phyloP scores from a whole-genome alignment of 2,888 invertebrate genomes.

The Idaea aversata region DNA sequence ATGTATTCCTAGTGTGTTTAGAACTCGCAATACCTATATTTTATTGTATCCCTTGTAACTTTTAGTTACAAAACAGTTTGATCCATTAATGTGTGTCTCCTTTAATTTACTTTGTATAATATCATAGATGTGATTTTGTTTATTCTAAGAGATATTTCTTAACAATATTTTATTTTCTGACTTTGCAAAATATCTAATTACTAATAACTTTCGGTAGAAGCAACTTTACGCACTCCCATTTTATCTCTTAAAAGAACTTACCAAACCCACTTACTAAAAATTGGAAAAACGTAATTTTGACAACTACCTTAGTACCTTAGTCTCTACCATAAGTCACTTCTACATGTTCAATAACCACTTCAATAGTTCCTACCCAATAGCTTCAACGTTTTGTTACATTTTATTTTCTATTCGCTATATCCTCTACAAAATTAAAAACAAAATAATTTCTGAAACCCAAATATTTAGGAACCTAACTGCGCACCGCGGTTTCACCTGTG shows the following conservation, averaged over 20 bases:
- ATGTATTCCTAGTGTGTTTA: slow-evolving; percentile 61
- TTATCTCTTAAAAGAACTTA: background rate
- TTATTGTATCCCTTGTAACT: slow-evolving; percentile 28
- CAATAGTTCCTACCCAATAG: background rate
- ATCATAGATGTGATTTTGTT: slow-evolving; percentile 16
- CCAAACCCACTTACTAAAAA: background rate
- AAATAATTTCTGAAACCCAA: background rate
- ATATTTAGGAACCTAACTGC: too few species aligned
- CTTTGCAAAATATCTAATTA: too few species aligned
- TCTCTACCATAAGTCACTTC: background rate
- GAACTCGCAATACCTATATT: slow-evolving; percentile 19
- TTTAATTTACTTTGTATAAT: slow-evolving; percentile 3
- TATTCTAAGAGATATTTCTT: slow-evolving; percentile 12
- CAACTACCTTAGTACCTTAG: too few species aligned
- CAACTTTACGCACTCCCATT: background rate
- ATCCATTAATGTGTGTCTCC: slow-evolving; percentile 24
- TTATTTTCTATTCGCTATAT: background rate
- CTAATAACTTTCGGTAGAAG: slow-evolving; percentile 9
- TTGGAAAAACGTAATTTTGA: background rate
- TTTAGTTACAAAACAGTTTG: slow-evolving; percentile 13
- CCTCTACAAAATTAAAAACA: background rate
- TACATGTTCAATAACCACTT: background rate
- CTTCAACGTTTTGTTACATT: background rate
- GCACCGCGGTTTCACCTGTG: too few species aligned
- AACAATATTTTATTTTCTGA: too few species aligned